Conservation (phyloP, 2,888 invertebrate genomes). For the Panzeria rudis region DNA sequence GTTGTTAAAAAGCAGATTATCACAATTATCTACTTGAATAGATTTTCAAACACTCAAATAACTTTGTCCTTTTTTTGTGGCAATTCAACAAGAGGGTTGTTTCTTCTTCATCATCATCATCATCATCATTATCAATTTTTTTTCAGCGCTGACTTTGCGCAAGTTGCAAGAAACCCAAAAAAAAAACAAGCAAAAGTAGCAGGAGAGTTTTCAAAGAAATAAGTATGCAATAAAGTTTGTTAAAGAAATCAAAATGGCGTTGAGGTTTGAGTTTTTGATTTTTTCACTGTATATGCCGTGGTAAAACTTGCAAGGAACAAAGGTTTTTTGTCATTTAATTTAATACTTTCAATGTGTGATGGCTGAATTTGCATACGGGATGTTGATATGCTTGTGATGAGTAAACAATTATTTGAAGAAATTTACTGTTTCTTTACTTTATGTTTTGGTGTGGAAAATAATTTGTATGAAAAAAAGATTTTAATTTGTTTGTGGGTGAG, state of each 20-base stretch:
- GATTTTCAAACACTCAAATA: slow-evolving; percentile 75
- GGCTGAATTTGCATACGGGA: slow-evolving; percentile 62
- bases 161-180: slow-evolving; percentile 38
- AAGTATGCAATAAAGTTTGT: slow-evolving; percentile 49
- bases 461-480: background rate
- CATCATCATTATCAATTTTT: background rate
- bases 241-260: slow-evolving; percentile 70
- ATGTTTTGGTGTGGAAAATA: background rate
- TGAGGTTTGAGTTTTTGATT: slow-evolving; percentile 73
- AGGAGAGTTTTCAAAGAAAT: slow-evolving; percentile 31
- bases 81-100: slow-evolving; percentile 41
- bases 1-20: slow-evolving; percentile 83
- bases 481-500: slow-evolving; percentile 25
- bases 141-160: slow-evolving; percentile 65
- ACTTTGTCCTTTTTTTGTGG: slow-evolving; percentile 56
- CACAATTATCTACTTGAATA: slow-evolving; percentile 82
- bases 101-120: slow-evolving; percentile 9
- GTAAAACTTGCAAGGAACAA: slow-evolving; percentile 28
- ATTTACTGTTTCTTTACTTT: background rate
- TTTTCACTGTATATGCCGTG: slow-evolving; percentile 48
- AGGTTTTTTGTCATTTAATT: slow-evolving; percentile 24
- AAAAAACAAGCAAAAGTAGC: slow-evolving; percentile 1
- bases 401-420: slow-evolving; percentile 18
- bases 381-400: slow-evolving; percentile 3
- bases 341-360: slow-evolving; percentile 32